These are phyloP conservation scores for Parthenolecanium corni DNA, from an alignment of 2,888 invertebrate genomes.

Conservation along the genomic window DNA sequence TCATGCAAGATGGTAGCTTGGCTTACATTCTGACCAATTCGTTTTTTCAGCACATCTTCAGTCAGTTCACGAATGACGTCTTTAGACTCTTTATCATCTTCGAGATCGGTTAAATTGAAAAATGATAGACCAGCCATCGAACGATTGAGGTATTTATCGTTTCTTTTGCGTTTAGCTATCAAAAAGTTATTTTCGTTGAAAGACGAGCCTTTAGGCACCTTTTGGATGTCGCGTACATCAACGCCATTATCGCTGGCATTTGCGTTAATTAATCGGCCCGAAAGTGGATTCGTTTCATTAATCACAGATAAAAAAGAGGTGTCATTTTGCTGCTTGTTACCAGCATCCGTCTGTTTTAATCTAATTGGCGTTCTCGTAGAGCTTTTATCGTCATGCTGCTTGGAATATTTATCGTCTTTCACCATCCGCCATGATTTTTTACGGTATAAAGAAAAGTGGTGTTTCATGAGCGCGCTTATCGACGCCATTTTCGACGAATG, in stretches of 20 bases:
- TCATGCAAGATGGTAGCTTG: background rate
- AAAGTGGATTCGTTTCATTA: conserved; percentile 1
- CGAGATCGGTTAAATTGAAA: background rate
- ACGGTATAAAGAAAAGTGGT: conserved; percentile 16
- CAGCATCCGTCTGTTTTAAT: background rate
- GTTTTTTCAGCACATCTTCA: background rate
- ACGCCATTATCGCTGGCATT: background rate
- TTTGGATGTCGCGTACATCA: background rate
- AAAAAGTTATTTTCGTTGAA: too few species aligned
- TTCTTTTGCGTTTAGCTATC: conserved; percentile 1
- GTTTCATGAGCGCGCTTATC: conserved; percentile 10
- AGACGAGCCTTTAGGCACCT: background rate
- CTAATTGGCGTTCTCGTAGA: conserved; percentile 1
- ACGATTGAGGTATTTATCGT: background rate
- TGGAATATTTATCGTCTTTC: background rate
- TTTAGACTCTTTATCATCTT: too few species aligned
- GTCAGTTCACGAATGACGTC: background rate
- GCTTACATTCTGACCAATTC: background rate
- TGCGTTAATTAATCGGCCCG: background rate
- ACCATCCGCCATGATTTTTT: conserved; percentile 4
- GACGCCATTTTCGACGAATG: background rate
- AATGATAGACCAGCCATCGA: background rate
- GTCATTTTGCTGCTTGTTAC: background rate
- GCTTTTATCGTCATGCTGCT: background rate
- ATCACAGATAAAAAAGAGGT: conserved; percentile 11